These are phyloP conservation scores for Drosophila testacea DNA, from an alignment of 2,888 invertebrate species.

Conservation along the genomic window DNA sequence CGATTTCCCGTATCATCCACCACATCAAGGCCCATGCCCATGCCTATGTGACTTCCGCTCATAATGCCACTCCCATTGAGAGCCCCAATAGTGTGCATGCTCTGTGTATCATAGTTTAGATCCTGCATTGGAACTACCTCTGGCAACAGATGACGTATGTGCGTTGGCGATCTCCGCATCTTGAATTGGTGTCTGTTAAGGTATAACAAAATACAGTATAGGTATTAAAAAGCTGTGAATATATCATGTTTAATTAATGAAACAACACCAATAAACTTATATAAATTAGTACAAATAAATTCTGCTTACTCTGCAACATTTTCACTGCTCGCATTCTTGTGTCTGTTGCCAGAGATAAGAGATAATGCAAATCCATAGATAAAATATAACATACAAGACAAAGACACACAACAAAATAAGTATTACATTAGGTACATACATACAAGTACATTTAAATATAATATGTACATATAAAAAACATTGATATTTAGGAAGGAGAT, in stretches of 20 bases:
- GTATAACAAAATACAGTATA: not conserved
- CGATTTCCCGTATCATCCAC: constrained; percentile 69
- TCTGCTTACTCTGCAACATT: constrained; percentile 63
- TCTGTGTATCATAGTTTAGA: constrained; percentile 83
- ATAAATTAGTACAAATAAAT: constrained; percentile 4
- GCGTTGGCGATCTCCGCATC: constrained; percentile 84
- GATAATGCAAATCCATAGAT: constrained; percentile 24
- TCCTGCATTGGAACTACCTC: constrained; percentile 85
- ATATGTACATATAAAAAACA: too few species aligned
- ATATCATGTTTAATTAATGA: not conserved
- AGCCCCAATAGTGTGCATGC: constrained; percentile 73
- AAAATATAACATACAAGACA: constrained; percentile 2
- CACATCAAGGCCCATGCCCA: constrained; percentile 67
- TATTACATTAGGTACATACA: not conserved
- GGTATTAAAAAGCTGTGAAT: not conserved
- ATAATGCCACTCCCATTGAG: constrained; percentile 63
- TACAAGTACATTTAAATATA: not conserved
- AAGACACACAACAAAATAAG: constrained; percentile 8
- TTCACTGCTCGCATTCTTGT: constrained; percentile 46
- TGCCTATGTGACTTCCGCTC: constrained; percentile 63
- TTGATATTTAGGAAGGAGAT: not conserved
- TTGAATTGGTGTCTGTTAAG: constrained; percentile 83
- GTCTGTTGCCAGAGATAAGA: constrained; percentile 40
- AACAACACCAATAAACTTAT: not conserved
- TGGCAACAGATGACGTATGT: constrained; percentile 84